These are phyloP conservation scores for Ctenicera cuprea DNA, from an alignment of 2,888 invertebrate species.

Conservation along the genomic window DNA sequence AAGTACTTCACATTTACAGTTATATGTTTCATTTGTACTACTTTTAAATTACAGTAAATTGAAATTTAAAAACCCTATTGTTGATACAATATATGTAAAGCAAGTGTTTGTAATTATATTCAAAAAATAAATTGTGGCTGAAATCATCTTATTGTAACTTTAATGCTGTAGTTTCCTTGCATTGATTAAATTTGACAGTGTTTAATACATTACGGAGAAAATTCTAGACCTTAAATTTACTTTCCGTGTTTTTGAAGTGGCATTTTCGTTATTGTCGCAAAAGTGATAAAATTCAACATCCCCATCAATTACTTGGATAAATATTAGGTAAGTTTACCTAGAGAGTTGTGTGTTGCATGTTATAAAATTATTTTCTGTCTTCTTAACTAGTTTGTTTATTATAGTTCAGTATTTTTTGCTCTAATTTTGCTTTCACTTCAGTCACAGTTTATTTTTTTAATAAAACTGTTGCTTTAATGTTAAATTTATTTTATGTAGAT, in stretches of 20 bases:
- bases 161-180: slow-evolving; percentile 9
- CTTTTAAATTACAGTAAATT: slow-evolving; percentile 49
- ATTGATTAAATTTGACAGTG: not conserved
- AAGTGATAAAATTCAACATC: not conserved
- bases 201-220: not conserved
- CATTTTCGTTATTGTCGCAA: not conserved
- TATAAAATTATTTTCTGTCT: slow-evolving; percentile 16
- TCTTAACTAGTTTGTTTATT: not conserved
- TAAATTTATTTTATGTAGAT: too few relatives aligned
- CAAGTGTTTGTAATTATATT: slow-evolving; percentile 62
- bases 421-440: slow-evolving; percentile 44
- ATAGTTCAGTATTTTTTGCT: not conserved
- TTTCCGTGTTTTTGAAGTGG: not conserved
- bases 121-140: slow-evolving; percentile 64
- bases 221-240: not conserved
- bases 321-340: slow-evolving; percentile 33
- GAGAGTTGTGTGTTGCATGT: slow-evolving; percentile 34
- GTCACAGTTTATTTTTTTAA: slow-evolving; percentile 57
- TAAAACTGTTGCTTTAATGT: slow-evolving; percentile 19
- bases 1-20: slow-evolving; percentile 16
- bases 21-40: slow-evolving; percentile 1
- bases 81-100: slow-evolving; percentile 60
- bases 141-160: slow-evolving; percentile 45
- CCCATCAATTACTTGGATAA: slow-evolving; percentile 14
- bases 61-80: slow-evolving; percentile 52